Base-by-base conservation (phyloP, 2,113 vertebrate species). In the Coregonus clupeaformis region DNA sequence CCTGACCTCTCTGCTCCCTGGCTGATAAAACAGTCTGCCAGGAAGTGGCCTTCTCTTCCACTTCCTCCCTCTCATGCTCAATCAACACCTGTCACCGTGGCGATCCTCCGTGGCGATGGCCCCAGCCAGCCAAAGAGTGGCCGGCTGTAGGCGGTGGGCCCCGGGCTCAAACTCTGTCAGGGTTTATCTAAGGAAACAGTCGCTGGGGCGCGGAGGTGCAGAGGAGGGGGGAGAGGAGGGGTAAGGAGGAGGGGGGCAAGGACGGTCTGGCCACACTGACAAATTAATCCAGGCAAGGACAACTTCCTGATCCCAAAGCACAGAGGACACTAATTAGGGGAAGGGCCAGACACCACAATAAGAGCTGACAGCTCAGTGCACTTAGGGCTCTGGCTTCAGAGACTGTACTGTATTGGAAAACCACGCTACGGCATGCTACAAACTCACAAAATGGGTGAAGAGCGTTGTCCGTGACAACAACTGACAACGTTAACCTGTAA, bases 101-200 rank as follows among this genome's bases (percentile, higher is more conserved):
- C 64, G 91, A 86, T 83, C 80, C 64, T 60, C 57, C n/a, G 20
- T 22, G 42, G 59, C 68, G 6, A 47, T 22, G 68, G n/a, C n/a
- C 68, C 16, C 24, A 24, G 45, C 68, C 14, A n/a, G 64, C 72
- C 57, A 60, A 22, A 9, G 57, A 5, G 57, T 14, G 57, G 6
- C n/a, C n/a, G n/a, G n/a, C n/a, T n/a, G n/a, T n/a, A n/a, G n/a
- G n/a, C n/a, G n/a, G n/a, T n/a, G n/a, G n/a, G n/a, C 18, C n/a
- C 6, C 85, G 81, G 89, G 88, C 87, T 88, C 86, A 92, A 87
- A 91, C 90, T 91, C 90, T 90, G 91, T 86, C 89, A 87, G 92
- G 91, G 94, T 96, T 99, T 99, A 99, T 99, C 98, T 95, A 93
- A 98, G 97, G 98, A 99, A 98, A 98, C 98, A 98, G 95, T 96